Conservation (phyloP, 1,140 invertebrate genomes). For the Drosophila pruinosa region DNA sequence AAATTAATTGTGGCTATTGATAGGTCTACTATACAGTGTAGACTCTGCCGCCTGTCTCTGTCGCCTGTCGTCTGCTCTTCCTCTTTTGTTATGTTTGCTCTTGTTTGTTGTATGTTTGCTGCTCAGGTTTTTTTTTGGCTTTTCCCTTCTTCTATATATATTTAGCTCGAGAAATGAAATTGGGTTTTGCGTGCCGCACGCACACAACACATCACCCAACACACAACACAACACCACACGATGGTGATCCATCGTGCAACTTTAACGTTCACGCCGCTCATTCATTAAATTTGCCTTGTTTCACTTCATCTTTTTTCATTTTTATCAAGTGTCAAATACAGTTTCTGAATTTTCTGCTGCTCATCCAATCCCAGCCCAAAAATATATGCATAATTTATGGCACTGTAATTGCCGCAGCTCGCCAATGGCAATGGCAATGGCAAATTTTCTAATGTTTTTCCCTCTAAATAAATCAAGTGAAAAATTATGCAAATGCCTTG, state of each 20-base stretch:
- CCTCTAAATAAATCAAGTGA: slow-evolving; percentile 65
- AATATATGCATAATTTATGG: slow-evolving; percentile 65
- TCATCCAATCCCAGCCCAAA: not conserved
- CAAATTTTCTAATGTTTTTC: slow-evolving; percentile 50
- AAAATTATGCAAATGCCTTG: slow-evolving; percentile 60
- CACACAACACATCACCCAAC: slow-evolving; percentile 2
- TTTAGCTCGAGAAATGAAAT: slow-evolving; percentile 58
- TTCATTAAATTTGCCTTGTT: slow-evolving; percentile 18
- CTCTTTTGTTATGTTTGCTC: slow-evolving; percentile 11
- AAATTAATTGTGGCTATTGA: slow-evolving; percentile 75
- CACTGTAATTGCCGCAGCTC: slow-evolving; percentile 43
- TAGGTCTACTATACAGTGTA: slow-evolving; percentile 43
- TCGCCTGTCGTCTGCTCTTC: not conserved
- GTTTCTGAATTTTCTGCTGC: slow-evolving; percentile 31
- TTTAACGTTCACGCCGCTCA: slow-evolving; percentile 10
- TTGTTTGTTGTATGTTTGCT: slow-evolving; percentile 32
- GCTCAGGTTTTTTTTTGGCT: slow-evolving; percentile 20
- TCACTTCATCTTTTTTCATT: slow-evolving; percentile 7
- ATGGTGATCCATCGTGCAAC: not conserved
- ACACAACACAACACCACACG: not conserved
- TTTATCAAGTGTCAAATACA: slow-evolving; percentile 65
- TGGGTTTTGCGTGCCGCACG: slow-evolving; percentile 73
- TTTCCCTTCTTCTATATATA: slow-evolving; percentile 39
- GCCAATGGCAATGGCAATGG: slow-evolving; percentile 33
- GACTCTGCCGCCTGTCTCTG: not conserved